Evolutionary conservation across 2,797 vertebrate species (phyloP).

Genomic region (Arvicola amphibius): DNA sequence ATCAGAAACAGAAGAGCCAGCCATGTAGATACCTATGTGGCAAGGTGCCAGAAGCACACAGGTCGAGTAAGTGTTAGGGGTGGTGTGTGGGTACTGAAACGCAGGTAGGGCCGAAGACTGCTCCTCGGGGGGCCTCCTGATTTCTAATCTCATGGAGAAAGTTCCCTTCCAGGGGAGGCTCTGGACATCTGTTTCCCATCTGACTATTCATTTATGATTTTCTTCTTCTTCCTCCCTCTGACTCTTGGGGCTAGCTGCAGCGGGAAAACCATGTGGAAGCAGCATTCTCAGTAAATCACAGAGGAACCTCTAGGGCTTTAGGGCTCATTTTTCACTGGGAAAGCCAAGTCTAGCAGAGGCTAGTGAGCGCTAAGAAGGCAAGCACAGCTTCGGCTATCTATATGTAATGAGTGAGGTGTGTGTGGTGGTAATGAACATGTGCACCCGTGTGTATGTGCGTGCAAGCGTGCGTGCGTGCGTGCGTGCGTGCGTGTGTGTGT

Average conservation of each 20-base stretch:
- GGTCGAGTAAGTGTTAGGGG: not conserved
- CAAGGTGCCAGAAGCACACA: not conserved
- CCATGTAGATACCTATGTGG: not conserved
- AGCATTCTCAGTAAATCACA: constrained; percentile 82
- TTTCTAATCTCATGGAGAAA: constrained; percentile 31
- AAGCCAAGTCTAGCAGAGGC: constrained; percentile 38
- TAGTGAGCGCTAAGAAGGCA: constrained; percentile 31
- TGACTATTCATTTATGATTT: constrained; percentile 84
- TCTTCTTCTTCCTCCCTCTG: constrained; percentile 80
- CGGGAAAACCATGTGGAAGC: constrained; percentile 72
- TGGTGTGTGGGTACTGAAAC: not conserved
- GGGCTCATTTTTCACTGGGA: constrained; percentile 76
- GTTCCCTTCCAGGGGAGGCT: constrained; percentile 28
- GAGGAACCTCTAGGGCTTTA: constrained; percentile 60
- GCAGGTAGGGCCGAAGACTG: not conserved
- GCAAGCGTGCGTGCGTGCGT: not conserved
- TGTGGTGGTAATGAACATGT: no score
- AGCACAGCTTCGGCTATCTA: not conserved
- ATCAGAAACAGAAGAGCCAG: constrained; percentile 17
- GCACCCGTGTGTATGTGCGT: no score
- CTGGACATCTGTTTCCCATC: constrained; percentile 93
- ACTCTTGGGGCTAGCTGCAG: constrained; percentile 74
- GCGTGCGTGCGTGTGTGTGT: no score
- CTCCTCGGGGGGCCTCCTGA: not conserved
- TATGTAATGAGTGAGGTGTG: not conserved